Evolutionary conservation across 1,140 invertebrate genomes (phyloP).

Genomic region (Palaemon carinicauda): DNA sequence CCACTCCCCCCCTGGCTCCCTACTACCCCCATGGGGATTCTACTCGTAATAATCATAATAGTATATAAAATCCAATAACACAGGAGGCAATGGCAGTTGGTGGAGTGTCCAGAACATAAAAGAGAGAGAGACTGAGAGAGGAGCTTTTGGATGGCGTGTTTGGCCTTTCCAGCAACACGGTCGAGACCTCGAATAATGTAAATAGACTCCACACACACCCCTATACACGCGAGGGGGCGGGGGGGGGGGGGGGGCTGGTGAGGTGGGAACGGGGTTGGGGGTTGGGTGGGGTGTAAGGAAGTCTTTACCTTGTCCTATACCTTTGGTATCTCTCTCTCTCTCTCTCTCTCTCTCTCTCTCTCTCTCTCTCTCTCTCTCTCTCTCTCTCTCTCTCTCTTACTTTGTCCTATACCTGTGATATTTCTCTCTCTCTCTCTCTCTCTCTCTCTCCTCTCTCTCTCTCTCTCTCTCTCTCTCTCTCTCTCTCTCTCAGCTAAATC

Average conservation of each 20-base stretch:
- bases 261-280: neutral
- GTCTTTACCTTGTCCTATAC: neutral
- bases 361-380: slow-evolving; percentile 9
- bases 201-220: no score
- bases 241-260: neutral
- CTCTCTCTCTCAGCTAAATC: no score
- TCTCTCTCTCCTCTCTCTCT: no score
- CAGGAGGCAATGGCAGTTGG: neutral
- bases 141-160: neutral
- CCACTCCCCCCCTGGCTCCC: neutral
- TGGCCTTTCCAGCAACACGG: no score
- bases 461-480: no score
- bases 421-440: no score
- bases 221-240: neutral
- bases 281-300: neutral
- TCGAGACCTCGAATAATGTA: no score
- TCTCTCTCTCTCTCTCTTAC: neutral
- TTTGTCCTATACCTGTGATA: neutral
- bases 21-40: neutral
- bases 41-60: no score
- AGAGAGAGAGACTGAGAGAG: neutral
- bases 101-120: neutral
- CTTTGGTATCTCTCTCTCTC: no score
- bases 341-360: slow-evolving; percentile 8
- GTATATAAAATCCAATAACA: no score